These are phyloP conservation scores for Botrylloides violaceus DNA, from an alignment of 23 tunicate genomes.

Conservation along the genomic window DNA sequence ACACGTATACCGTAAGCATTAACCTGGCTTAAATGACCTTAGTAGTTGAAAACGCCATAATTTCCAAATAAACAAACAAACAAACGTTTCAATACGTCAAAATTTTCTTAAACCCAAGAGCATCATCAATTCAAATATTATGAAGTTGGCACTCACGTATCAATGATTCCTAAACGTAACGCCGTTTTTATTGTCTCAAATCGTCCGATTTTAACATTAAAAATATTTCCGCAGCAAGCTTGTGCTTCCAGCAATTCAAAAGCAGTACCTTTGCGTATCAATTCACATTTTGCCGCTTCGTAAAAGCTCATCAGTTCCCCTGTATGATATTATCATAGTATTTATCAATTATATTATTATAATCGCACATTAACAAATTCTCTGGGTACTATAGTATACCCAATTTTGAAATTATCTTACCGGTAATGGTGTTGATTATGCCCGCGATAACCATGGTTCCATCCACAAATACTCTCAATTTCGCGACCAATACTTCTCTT, in stretches of 20 bases:
- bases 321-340: constrained; percentile 17
- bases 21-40: too few relatives aligned
- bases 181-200: constrained; percentile 89
- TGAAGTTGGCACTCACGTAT: constrained; percentile 25
- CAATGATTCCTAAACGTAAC: constrained; percentile 66
- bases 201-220: constrained; percentile 88
- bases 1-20: too few relatives aligned
- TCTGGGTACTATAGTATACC: background rate
- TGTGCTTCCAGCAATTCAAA: constrained; percentile 97
- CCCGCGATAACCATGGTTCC: constrained; percentile 98
- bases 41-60: too few relatives aligned
- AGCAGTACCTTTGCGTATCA: constrained; percentile 93
- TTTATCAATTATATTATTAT: background rate
- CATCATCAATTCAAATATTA: too few relatives aligned
- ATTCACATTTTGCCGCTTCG: constrained; percentile 66
- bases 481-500: constrained; percentile 64
- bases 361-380: background rate
- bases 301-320: constrained; percentile 87
- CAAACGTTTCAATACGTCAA: too few relatives aligned
- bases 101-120: too few relatives aligned
- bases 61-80: too few relatives aligned
- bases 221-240: constrained; percentile 93
- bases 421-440: constrained; percentile 70
- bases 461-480: constrained; percentile 82
- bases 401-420: constrained; percentile 13